phyloP scores from a whole-genome alignment of 2,113 vertebrate genomes.

The Poecile atricapillus region DNA sequence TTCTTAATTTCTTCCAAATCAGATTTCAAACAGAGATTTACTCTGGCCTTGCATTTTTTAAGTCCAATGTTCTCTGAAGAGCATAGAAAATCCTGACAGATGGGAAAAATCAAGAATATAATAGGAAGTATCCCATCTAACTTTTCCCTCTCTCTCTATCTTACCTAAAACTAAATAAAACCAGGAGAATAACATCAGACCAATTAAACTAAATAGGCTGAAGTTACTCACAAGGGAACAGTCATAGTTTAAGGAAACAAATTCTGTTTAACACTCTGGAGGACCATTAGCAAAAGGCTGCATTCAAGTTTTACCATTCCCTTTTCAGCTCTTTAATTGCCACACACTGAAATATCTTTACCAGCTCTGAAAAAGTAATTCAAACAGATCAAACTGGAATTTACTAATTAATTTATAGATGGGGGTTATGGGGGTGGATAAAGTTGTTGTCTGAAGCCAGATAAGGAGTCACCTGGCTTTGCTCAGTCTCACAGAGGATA shows the following conservation, averaged over 20 bases:
- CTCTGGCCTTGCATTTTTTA: neutral
- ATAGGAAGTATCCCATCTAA: neutral
- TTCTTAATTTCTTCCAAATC: neutral
- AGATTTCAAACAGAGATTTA: neutral
- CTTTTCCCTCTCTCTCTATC: neutral
- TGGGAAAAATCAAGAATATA: neutral
- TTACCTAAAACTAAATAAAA: neutral
- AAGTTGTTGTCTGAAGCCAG: neutral
- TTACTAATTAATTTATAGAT: neutral
- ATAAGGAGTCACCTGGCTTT: neutral
- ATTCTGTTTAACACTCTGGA: neutral
- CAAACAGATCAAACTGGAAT: neutral
- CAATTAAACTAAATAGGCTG: neutral
- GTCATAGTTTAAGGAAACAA: conserved; percentile 4
- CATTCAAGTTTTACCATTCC: neutral
- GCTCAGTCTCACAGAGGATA: neutral
- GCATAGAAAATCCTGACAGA: neutral
- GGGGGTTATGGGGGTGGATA: no score
- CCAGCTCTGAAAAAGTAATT: neutral
- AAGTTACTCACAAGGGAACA: neutral
- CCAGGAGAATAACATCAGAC: neutral
- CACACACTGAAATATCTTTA: neutral
- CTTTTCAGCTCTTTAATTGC: neutral
- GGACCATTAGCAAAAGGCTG: neutral
- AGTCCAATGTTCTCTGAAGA: neutral